These are phyloP conservation scores for Clamator glandarius DNA, from an alignment of 2,797 vertebrate species.

Conservation along the genomic window DNA sequence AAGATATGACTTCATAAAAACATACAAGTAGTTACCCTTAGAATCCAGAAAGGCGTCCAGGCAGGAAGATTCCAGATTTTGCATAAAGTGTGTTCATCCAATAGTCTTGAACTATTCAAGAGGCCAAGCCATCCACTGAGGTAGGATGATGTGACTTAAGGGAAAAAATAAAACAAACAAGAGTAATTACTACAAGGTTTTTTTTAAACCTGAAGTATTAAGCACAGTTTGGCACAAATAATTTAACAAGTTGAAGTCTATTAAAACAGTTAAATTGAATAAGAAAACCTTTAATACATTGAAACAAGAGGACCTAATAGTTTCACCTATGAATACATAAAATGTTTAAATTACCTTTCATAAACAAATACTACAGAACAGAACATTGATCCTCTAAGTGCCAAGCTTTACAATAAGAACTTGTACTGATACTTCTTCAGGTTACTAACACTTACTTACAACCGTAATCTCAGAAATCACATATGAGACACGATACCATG, in stretches of 20 bases:
- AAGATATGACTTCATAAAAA: background rate
- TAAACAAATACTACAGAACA: background rate
- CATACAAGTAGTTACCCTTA: constrained; percentile 58
- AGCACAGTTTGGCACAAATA: background rate
- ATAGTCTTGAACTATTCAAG: constrained; percentile 10
- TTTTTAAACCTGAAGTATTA: background rate
- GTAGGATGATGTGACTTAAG: constrained; percentile 31
- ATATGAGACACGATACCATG: background rate
- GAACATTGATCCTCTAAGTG: background rate
- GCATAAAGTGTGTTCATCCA: constrained; percentile 60
- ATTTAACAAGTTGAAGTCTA: background rate
- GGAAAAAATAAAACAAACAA: background rate
- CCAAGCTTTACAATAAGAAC: background rate
- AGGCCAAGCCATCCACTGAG: constrained; percentile 46
- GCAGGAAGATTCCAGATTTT: constrained; percentile 65
- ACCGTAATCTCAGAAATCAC: background rate
- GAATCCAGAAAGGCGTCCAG: constrained; percentile 41
- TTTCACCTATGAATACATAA: background rate
- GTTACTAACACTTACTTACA: background rate
- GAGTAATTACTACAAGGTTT: background rate
- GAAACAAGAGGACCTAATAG: background rate
- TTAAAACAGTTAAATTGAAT: background rate
- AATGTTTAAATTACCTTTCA: background rate
- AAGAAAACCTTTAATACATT: background rate
- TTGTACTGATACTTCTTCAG: background rate